These are phyloP conservation scores for Trematocara nigrifrons DNA, from an alignment of 2,113 vertebrate species.

Conservation along the genomic window DNA sequence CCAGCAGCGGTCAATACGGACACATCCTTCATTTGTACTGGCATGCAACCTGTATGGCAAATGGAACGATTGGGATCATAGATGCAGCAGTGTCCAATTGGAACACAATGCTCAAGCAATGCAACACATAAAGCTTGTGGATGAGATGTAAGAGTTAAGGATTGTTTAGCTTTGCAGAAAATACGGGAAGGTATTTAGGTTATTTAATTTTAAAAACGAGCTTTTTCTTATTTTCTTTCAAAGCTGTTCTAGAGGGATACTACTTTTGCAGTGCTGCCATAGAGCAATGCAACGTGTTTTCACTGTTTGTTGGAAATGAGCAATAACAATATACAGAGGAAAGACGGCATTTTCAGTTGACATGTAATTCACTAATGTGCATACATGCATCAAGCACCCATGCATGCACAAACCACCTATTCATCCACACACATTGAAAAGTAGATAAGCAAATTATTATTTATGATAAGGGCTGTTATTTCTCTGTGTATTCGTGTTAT, in stretches of 20 bases:
- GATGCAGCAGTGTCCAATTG: slow-evolving; percentile 9
- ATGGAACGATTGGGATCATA: slow-evolving; percentile 1
- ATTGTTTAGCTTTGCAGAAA: background rate
- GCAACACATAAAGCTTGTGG: background rate
- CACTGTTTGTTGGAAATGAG: slow-evolving; percentile 34
- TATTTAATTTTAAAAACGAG: background rate
- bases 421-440: background rate
- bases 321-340: background rate
- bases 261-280: slow-evolving; percentile 42
- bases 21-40: background rate
- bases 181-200: background rate
- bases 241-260: background rate
- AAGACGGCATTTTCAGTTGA: background rate
- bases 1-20: background rate
- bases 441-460: background rate
- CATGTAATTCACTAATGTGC: background rate
- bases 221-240: background rate
- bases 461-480: slow-evolving; percentile 13
- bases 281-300: slow-evolving; percentile 59
- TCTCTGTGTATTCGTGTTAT: slow-evolving; percentile 9
- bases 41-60: background rate
- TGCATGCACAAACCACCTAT: background rate
- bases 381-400: background rate
- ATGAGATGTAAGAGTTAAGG: background rate
- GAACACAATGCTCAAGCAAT: slow-evolving; percentile 1